Evolutionary conservation across 2,797 vertebrate genomes (phyloP), one percentile per base, ranked within the genome.

Genomic region (Glyptemys insculpta): DNA sequence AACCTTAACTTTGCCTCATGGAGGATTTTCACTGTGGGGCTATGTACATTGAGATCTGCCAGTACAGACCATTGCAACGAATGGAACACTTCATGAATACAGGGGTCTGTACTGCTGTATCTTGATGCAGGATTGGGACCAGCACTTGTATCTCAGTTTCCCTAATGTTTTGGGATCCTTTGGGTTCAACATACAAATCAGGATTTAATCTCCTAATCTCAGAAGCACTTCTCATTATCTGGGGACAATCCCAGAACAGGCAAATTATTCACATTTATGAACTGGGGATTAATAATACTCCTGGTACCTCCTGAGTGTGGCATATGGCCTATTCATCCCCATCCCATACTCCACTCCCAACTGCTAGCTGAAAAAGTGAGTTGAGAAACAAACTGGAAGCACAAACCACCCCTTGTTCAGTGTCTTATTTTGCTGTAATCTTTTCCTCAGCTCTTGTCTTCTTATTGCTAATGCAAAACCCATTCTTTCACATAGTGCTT

Each of bases 251-350:
- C 89, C 95, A 82, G 88, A 97, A 89, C 83, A 94, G 79, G 94
- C 93, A 97, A 96, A 52, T 95, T 88, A 97, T 97, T 96, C 96
- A 94, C 92, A 97, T 96, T 97, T 97, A 97, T 95, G 88, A 95
- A 96, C 81, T 90, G 92, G 83, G 93, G 91, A 95, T 95, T 96
- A 97, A 95, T 93, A 93, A 95, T 85, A 93, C 95, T n/a, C 34
- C 62, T 19, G 16, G 34, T 68, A 68, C 16, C 62, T 97, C 94
- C 57, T 86, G 95, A 95, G 94, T 29, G 2, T 89, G 86, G 95
- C 83, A 90, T 78, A 53, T 92, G 82, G 62, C 83, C 86, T 92
- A 23, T 92, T 96, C 95, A 90, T 95, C 19, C 50, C 86, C 74
- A 85, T 53, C 23, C 53, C 84, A 97, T 6, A 27, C 80, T 74